phyloP scores from a whole-genome alignment of 2,113 vertebrate species.

The Salvator merianae region DNA sequence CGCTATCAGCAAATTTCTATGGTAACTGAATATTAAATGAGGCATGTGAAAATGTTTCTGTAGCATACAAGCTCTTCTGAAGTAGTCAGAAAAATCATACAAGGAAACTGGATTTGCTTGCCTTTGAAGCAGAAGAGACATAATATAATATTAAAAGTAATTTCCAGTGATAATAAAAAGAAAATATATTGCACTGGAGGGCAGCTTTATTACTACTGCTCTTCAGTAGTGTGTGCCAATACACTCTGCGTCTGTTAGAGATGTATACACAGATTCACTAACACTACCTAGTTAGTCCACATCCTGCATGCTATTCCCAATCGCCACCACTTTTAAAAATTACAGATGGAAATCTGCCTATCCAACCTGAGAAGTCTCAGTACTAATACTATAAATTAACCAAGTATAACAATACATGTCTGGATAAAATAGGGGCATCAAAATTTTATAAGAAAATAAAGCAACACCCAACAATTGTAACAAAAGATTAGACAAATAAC shows the following conservation, averaged over 20 bases:
- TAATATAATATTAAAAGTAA: not conserved
- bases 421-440: not conserved
- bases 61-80: not conserved
- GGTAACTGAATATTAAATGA: constrained; percentile 57
- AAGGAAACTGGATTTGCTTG: not conserved
- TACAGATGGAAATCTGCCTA: not conserved
- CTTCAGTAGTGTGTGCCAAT: not conserved
- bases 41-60: constrained; percentile 35
- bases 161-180: not conserved
- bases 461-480: not conserved
- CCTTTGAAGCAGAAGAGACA: not conserved
- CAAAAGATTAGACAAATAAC: not conserved
- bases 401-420: not conserved
- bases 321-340: not conserved
- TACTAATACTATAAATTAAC: not conserved
- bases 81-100: not conserved
- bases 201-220: not conserved
- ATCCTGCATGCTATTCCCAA: not conserved
- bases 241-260: not conserved
- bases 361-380: not conserved
- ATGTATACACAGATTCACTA: not conserved
- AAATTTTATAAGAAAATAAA: not conserved
- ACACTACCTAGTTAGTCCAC: not conserved
- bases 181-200: not conserved
- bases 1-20: constrained; percentile 57